These are phyloP conservation scores for Syritta pipiens DNA, from an alignment of 2,888 invertebrate genomes.

Conservation along the genomic window DNA sequence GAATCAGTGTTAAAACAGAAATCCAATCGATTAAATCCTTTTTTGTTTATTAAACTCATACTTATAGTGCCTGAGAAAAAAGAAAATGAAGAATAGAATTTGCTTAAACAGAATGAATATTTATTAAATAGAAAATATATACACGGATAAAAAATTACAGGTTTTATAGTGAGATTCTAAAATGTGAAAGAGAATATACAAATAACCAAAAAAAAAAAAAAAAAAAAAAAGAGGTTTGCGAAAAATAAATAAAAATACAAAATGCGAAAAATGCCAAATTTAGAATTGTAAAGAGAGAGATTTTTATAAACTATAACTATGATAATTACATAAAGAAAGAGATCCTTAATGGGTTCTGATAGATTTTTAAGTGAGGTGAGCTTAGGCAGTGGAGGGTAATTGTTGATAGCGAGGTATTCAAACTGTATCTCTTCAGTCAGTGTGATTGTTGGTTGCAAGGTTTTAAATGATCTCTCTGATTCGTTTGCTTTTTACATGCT, in stretches of 20 bases:
- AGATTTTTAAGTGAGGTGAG: no score
- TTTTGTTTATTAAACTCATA: constrained; percentile 14
- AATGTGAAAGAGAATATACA: constrained; percentile 16
- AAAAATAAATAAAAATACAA: no score
- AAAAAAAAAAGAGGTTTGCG: constrained; percentile 49
- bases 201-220: constrained; percentile 22
- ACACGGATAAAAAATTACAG: constrained; percentile 69
- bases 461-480: no score
- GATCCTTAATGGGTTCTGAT: no score
- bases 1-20: constrained; percentile 51
- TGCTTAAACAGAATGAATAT: constrained; percentile 46
- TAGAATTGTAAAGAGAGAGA: constrained; percentile 44
- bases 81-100: constrained; percentile 52
- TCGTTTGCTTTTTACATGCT: no score
- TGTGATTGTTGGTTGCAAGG: no score
- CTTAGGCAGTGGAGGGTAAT: no score
- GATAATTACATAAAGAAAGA: no score
- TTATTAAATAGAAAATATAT: constrained; percentile 70
- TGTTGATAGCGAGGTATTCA: no score
- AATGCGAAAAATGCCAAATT: constrained; percentile 68
- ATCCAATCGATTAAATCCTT: neutral
- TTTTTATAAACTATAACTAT: no score
- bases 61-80: constrained; percentile 66
- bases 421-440: no score
- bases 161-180: constrained; percentile 32